Evolutionary conservation across 2,113 vertebrate species (phyloP), one percentile per base, ranked within the genome.

Genomic region (Microcebus lehilahytsara): DNA sequence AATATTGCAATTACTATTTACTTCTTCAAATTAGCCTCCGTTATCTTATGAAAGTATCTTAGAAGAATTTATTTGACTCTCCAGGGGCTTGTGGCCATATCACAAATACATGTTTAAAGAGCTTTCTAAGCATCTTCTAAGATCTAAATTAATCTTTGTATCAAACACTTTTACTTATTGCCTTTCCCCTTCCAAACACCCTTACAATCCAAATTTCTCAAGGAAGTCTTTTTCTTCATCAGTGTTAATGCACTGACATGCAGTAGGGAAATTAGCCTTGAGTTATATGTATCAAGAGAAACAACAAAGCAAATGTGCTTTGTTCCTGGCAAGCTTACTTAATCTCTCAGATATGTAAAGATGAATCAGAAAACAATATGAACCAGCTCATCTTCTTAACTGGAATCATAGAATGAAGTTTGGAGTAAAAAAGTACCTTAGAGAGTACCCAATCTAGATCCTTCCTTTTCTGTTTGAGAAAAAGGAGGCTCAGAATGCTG

Each of bases 1-100:
- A 89, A 81, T 96, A 96, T 75, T 85, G 62, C 95, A 91, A 85
- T 96, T 93, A 91, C 93, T 98, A 85, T 97, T 98, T 98, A 96
- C 93, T 96, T 92, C 86, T 95, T 80, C 71, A 94, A 96, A 97
- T 95, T 97, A 93, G 90, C 64, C 81, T 95, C 83, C 67, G 95
- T 98, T 98, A 95, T 96, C 94, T 95, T 91, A 87, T 56, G 84
- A 95, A 97, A 95, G 77, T 85, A 96, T 94, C 96, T 94, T 89
- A 86, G 60, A 96, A 96, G 96, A 94, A 97, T 97, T 96, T 95
- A 86, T 93, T 94, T 87, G 74, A 94, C 88, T 85, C 83, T 95
- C 79, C 32, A 74, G 93, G 91, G 88, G 32, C 71, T 94, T 83
- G 40, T 88, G 85, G 78, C 80, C 78, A 97, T 95, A 85, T 72